A percentile compares a stretch with the other conserved stretches of the same genome.
Conservation (phyloP, 2,888 invertebrate species). For the Polydrusus pterygomalis region DNA sequence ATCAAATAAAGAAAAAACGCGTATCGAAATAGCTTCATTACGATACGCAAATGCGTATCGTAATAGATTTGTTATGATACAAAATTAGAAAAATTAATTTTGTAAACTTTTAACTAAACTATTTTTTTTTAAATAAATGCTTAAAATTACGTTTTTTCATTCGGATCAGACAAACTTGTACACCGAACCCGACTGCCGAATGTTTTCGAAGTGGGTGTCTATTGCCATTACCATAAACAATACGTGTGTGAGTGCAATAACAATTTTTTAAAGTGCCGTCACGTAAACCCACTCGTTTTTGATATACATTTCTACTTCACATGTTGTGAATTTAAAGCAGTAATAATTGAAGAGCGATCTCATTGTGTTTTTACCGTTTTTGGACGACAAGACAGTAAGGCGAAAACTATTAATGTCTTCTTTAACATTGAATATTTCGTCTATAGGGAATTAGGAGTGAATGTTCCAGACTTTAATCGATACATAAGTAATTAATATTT, state of each 20-base stretch:
- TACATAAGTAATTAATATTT: no score
- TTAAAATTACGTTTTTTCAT: neutral
- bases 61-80: no score
- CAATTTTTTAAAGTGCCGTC: slow-evolving; percentile 26
- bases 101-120: no score
- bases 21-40: no score
- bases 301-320: slow-evolving; percentile 29
- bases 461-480: no score
- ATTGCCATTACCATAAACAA: slow-evolving; percentile 34
- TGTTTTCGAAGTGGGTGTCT: slow-evolving; percentile 26
- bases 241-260: slow-evolving; percentile 25
- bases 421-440: no score
- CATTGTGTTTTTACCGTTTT: neutral
- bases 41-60: no score
- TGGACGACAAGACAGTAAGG: neutral
- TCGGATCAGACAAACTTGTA: slow-evolving; percentile 6
- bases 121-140: neutral
- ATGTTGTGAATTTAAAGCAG: slow-evolving; percentile 24
- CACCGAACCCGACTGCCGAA: neutral
- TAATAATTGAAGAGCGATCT: slow-evolving; percentile 6
- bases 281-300: slow-evolving; percentile 30
- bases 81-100: no score
- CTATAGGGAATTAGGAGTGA: no score
- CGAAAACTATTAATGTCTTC: no score
- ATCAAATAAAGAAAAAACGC: no score